Base-by-base conservation (phyloP, 2,888 invertebrate genomes). In the Tolmerus cingulatus region DNA sequence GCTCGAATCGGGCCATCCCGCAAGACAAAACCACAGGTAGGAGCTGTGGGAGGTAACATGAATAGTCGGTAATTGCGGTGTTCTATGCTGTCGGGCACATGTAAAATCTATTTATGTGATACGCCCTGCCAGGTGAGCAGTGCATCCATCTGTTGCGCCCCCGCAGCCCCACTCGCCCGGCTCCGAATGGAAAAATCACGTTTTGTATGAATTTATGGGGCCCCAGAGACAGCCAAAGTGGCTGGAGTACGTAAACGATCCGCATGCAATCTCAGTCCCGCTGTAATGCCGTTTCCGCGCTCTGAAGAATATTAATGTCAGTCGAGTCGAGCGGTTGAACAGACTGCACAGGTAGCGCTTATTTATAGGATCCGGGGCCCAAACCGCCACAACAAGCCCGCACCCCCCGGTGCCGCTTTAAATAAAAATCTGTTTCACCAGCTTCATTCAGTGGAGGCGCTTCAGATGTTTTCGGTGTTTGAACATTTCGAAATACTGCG, bases 61-160 rank as follows among this genome's bases (percentile, higher is more conserved):
- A 82, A 66, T 82, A 66, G 82, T 82, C 82, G 82, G 82, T 82
- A 82, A 82, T 82, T 82, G 82, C 57, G 82, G 82, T 82, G 57
- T 66, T 82, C 79, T 79, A 79, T 82, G 66, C 66, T 79, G 57
- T 57, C 82, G 57, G 66, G 66, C 37, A 37, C 82, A 57, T 82
- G 82, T 82, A 82, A 82, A 82, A 82, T 82, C 57, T 82, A 82
- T 82, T 82, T 57, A 82, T 57, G 34, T 57, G 57, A 57, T 82
- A 57, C 37, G 30, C 23, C 19, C 57, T 23, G 66, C 66, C 66
- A 66, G 66, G 66, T 66, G 66, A 66, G 82, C 66, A 14, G 23
- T 12, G 82, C 30, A 34, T 51, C 57, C 23, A 82, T 82, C 82
- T 82, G 82, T 82, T 82, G 82, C 82, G 34, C 82, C 66, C 46